Evolutionary conservation across 2,113 vertebrate species (phyloP).

Genomic region (Brachyistius frenatus): DNA sequence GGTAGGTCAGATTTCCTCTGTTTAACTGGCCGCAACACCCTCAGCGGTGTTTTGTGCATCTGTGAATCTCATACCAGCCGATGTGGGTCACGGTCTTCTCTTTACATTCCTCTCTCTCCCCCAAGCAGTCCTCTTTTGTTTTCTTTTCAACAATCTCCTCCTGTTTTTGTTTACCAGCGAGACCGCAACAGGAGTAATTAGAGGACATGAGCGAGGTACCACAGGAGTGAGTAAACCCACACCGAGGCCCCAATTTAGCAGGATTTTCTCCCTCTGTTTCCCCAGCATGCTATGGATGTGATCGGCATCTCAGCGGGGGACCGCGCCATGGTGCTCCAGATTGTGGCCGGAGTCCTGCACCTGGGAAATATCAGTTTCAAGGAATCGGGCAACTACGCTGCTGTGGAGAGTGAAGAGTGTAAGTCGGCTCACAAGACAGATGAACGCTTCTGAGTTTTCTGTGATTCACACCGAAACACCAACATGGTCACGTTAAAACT

Average conservation of each 20-base stretch:
- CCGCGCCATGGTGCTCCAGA: conserved; percentile 92
- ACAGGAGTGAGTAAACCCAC: conserved; percentile 53
- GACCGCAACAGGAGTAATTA: conserved; percentile 72
- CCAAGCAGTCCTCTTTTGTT: conserved; percentile 37
- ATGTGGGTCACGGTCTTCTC: conserved; percentile 25
- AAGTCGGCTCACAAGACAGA: conserved; percentile 72
- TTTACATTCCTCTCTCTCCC: conserved; percentile 29
- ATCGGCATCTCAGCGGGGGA: conserved; percentile 93
- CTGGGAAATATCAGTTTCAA: conserved; percentile 97
- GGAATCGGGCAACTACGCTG: conserved; percentile 96
- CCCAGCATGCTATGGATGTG: conserved; percentile 96
- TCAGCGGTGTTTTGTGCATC: conserved; percentile 4
- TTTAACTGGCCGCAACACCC: neutral
- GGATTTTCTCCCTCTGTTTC: conserved; percentile 35
- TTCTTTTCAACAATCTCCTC: conserved; percentile 54
- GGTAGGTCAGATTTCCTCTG: conserved; percentile 77
- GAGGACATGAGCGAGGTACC: conserved; percentile 48
- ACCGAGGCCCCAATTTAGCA: conserved; percentile 29
- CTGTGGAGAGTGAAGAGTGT: conserved; percentile 98
- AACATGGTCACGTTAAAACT: neutral
- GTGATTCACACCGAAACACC: neutral
- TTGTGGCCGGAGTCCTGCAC: conserved; percentile 95
- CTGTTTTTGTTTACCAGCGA: conserved; percentile 75
- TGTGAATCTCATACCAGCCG: conserved; percentile 19
- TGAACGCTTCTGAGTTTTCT: neutral